These are phyloP conservation scores for Monopterus albus DNA, from an alignment of 2,113 vertebrate species.

Conservation along the genomic window DNA sequence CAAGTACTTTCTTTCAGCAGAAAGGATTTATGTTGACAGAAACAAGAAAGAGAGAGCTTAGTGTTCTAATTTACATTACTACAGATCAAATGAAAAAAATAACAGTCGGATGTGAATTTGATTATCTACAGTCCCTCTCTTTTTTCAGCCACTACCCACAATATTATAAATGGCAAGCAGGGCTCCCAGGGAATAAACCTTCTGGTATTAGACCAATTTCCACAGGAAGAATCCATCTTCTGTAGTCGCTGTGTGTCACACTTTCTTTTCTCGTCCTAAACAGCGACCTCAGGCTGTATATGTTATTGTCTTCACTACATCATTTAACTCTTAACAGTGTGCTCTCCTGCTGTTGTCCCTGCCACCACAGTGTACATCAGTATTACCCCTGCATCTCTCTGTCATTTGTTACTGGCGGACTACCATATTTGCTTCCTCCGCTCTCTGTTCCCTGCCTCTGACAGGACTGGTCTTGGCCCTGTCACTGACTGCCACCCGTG, in stretches of 20 bases:
- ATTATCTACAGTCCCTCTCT: conserved; percentile 48
- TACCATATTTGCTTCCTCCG: conserved; percentile 13
- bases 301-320: conserved; percentile 56
- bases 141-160: conserved; percentile 32
- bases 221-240: conserved; percentile 70
- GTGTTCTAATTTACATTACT: conserved; percentile 40
- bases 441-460: conserved; percentile 34
- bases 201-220: conserved; percentile 70
- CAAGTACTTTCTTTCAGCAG: conserved; percentile 8
- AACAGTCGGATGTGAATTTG: conserved; percentile 51
- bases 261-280: conserved; percentile 64
- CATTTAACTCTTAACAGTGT: conserved; percentile 60
- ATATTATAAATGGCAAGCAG: conserved; percentile 49
- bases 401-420: conserved; percentile 32
- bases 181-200: conserved; percentile 55
- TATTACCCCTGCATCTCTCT: conserved; percentile 20
- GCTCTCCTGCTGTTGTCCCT: conserved; percentile 35
- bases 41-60: conserved; percentile 1
- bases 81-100: conserved; percentile 51
- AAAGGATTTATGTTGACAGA: conserved; percentile 26
- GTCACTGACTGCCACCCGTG: conserved; percentile 67
- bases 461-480: conserved; percentile 58
- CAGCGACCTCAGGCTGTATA: conserved; percentile 66
- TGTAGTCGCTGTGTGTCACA: conserved; percentile 53
- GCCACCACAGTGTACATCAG: conserved; percentile 7